These are phyloP conservation scores for Trichonephila inaurata DNA, from an alignment of 1,140 invertebrate species.

Conservation along the genomic window DNA sequence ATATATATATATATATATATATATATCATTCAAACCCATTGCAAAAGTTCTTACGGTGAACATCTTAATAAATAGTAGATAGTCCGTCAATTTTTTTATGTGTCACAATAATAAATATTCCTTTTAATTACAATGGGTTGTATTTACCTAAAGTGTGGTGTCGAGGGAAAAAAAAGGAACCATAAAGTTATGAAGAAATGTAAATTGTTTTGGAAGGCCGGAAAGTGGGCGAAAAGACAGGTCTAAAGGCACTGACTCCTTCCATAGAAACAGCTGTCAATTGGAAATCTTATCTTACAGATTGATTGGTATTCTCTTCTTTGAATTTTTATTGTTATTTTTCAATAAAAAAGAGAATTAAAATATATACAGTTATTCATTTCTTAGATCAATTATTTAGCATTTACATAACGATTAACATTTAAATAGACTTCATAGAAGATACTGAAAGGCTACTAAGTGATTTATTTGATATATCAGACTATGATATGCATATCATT, in stretches of 20 bases:
- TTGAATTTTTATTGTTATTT: neutral
- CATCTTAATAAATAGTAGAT: too few relatives aligned
- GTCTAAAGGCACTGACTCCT: neutral
- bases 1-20: too few relatives aligned
- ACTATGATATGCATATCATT: too few relatives aligned
- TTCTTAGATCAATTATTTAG: neutral
- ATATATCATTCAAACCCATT: too few relatives aligned
- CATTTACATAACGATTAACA: constrained; percentile 6
- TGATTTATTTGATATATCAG: neutral
- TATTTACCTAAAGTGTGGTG: too few relatives aligned
- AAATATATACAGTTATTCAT: neutral
- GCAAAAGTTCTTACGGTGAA: too few relatives aligned
- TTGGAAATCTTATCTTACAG: neutral
- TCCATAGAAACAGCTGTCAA: neutral
- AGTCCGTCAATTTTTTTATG: too few relatives aligned
- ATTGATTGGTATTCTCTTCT: neutral
- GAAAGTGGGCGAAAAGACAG: constrained; percentile 1
- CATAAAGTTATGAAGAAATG: too few relatives aligned
- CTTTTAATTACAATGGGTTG: too few relatives aligned
- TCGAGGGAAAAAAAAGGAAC: too few relatives aligned
- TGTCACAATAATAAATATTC: too few relatives aligned
- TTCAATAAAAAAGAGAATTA: neutral
- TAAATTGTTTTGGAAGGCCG: neutral
- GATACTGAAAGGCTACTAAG: neutral
- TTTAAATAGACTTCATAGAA: neutral